Base-by-base conservation (phyloP, 2,888 invertebrate species). In the Cataglyphis cursor region DNA sequence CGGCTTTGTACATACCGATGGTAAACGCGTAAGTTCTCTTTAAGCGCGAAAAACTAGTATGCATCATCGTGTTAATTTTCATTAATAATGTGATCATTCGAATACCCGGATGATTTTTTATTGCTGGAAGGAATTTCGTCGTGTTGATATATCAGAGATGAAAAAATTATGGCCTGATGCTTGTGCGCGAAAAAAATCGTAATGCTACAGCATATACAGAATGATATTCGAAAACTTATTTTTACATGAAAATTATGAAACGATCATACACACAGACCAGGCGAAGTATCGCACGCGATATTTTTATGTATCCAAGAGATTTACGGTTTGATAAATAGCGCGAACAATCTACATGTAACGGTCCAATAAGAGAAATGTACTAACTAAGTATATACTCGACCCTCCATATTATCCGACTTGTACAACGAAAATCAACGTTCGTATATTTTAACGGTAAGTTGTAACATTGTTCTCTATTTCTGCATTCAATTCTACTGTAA, bases 1-100 rank as follows among this genome's bases (percentile, higher is more conserved):
- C 78, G 86, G 88, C 89, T 91, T 91, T 92, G 92, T 92, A 92
- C 66, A 92, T 92, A 92, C 88, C 86, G 89, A 88, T 82, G 85
- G 73, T 84, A 78, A 83, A 84, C 75, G 54, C 31, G 82, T 86
- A 84, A 85, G 87, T 82, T 88, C 35, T 61, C 81, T 85, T 87
- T 80, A 75, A 85, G 82, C 75, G 84, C 70, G 80, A 70, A 15
- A 62, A 15, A 74, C 41, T 41, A 75, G 38, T 62, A 21, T 75
- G 28, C 51, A 81, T 81, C 18, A 51, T 44, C 51, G 41, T 62
- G 51, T 75, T 64, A 21, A 62, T 75, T 75, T 81, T 48, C 8
- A 54, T 75, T 64, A 31, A 51, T 51, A 51, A 62, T 51, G n/a
- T 35, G 8, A 75, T 78, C 38, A 31, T 31, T 57, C 44, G 70